A percentile compares a stretch with the other conserved stretches of the same genome.
Evolutionary conservation across 53 echinoderm and acorn worm genomes (phyloP).

Genomic region (Hippasteria phrygiana): DNA sequence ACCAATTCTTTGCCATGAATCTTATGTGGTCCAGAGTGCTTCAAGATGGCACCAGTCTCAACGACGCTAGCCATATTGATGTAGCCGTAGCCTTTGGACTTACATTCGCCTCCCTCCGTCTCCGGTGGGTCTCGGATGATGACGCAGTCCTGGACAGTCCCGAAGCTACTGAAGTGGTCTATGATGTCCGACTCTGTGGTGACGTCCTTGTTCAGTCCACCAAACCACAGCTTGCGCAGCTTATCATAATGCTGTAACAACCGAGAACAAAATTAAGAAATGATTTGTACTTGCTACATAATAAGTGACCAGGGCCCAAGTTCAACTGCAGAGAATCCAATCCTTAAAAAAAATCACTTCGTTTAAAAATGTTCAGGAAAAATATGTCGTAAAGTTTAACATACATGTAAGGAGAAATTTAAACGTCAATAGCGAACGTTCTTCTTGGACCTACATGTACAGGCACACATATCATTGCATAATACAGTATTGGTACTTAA

Average conservation of each 20-base stretch:
- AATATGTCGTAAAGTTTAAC: too few species aligned
- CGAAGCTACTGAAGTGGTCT: slow-evolving; percentile 29
- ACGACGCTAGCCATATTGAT: slow-evolving; percentile 11
- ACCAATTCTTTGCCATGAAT: slow-evolving; percentile 35
- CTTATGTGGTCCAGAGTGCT: slow-evolving; percentile 17
- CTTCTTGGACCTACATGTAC: too few species aligned
- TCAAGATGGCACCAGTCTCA: slow-evolving; percentile 26
- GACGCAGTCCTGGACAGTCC: slow-evolving; percentile 37
- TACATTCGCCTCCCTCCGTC: slow-evolving; percentile 22
- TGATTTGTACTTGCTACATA: too few species aligned
- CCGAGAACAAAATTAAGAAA: background rate
- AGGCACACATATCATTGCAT: too few species aligned
- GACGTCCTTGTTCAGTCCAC: slow-evolving; percentile 28
- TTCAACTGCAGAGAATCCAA: too few species aligned
- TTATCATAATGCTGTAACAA: slow-evolving; percentile 15
- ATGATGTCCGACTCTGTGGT: slow-evolving; percentile 32
- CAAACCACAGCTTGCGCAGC: slow-evolving; percentile 44
- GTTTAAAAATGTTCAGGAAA: too few species aligned
- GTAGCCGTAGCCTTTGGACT: slow-evolving; percentile 44
- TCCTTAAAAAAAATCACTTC: too few species aligned
- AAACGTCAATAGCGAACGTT: too few species aligned
- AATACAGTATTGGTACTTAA: too few species aligned
- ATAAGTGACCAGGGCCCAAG: too few species aligned
- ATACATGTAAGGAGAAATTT: too few species aligned
- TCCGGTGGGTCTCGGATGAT: slow-evolving; percentile 16